Base-by-base conservation (phyloP, 2,113 vertebrate genomes). In the Neotoma lepida region DNA sequence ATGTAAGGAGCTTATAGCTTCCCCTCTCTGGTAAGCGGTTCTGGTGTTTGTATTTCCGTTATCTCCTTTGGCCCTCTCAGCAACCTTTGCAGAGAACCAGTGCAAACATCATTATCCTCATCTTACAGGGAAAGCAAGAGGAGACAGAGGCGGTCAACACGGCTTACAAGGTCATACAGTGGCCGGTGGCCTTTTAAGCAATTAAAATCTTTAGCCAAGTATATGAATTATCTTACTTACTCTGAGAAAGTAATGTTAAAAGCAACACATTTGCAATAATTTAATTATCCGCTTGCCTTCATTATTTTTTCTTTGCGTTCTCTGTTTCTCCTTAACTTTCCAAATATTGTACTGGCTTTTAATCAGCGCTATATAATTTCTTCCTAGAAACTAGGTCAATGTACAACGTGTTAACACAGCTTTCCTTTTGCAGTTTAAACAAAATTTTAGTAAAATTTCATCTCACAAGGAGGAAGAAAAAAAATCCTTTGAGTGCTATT, bases 291-390 rank as follows among this genome's bases (percentile, higher is more conserved):
- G 0, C 92, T 93, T 96, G 92, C 92, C 88, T 97, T 96, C 91
- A 86, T 96, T 95, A 73, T 90, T 92, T 94, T 96, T 97, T 93
- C 94, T 95, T 93, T 88, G 71, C 8, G 2, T 94, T 96, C 92
- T 80, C 88, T 78, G 41, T 93, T 94, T 95, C 90, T 93, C 82
- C 73, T 97, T 76, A 64, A 88, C 94, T 96, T 95, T 96, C 94
- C 93, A 97, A 96, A 97, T 97, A 97, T 97, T 97, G 93, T 95
- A 96, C 96, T 81, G 85, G 91, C 92, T 94, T 96, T 93, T 97
- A 96, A 96, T 97, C 96, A 95, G 94, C 39, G 92, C 96, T 96
- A 86, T 96, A 56, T 97, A 97, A 97, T 97, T 97, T 97, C 92
- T 96, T 93, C 94, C 66, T 89, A 30, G 88, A 97, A 97, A 96